These are phyloP conservation scores for Coptodon bakossiorum DNA, from an alignment of 2,113 vertebrate species.

Conservation along the genomic window DNA sequence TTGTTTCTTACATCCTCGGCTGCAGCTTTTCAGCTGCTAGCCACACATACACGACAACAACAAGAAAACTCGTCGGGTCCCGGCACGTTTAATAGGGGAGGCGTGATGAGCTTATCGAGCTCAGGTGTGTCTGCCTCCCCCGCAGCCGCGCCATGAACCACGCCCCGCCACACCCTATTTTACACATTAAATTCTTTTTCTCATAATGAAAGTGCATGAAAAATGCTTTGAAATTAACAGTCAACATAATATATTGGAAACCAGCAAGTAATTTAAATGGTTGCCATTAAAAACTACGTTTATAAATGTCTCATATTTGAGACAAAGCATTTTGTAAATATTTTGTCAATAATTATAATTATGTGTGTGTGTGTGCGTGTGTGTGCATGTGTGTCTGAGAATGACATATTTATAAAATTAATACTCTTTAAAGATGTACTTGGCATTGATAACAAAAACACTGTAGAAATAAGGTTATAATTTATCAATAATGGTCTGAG, in stretches of 20 bases:
- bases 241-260: neutral
- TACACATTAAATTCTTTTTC: neutral
- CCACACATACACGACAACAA: neutral
- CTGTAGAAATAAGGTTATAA: neutral
- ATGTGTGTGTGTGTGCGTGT: neutral
- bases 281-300: neutral
- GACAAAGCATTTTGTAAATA: neutral
- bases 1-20: neutral
- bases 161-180: neutral
- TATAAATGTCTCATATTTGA: neutral
- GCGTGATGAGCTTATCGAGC: neutral
- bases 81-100: neutral
- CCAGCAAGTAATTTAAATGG: neutral
- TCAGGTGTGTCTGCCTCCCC: neutral
- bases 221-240: neutral
- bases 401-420: neutral
- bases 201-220: neutral
- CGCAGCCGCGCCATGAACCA: neutral
- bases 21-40: neutral
- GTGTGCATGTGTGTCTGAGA: neutral
- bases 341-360: neutral
- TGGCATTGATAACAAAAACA: neutral
- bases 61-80: neutral
- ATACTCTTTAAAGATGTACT: neutral
- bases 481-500: neutral